Evolutionary conservation across 2,113 vertebrate species (phyloP), one percentile per base, ranked within the genome.

Genomic region (Sakesphorus luctuosus): DNA sequence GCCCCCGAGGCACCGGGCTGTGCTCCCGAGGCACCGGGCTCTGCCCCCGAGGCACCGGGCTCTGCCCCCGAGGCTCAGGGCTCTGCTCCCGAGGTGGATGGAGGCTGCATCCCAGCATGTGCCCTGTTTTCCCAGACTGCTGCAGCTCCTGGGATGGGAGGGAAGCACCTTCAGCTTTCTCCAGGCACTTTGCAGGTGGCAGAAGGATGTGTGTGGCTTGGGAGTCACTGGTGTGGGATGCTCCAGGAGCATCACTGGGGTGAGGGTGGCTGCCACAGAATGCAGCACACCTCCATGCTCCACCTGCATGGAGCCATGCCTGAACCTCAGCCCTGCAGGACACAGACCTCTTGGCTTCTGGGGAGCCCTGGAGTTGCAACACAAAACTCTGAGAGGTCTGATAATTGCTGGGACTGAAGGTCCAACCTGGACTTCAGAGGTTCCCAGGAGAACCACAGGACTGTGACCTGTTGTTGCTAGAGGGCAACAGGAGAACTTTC

Each of bases 121-220:
- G 31, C 47, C 9, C 10, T 1, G 0, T 13, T 29, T 29, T 40
- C 69, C 65, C 69, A 2, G 11, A 2, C 25, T 9, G 12, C 29
- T 33, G 44, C 25, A 3, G 31, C 8, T 53, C 18, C 31, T 40
- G 84, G 36, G 24, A 58, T 11, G 47, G 28, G 7, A 18, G 43
- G 29, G 29, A 31, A 72, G 21, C 14, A 2, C 23, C 23, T 66
- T 31, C 29, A 36, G 53, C 71, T 81, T 3, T 5, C 68, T 31
- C 40, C 2, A 1, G 43, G 63, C 21, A 14, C 18, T 40, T 7
- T 14, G 13, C 26, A 8, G 31, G 53, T 3, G 12, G 36, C 52
- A 33, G 44, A 59, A 50, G 75, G 69, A 31, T 2, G 17, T 3
- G 25, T 4, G 40, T 0, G 29, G 55, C 20, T 78, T 2, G 0